These are phyloP conservation scores for Gastracanthus pulcherrimus DNA, from an alignment of 2,888 invertebrate species.

Conservation along the genomic window DNA sequence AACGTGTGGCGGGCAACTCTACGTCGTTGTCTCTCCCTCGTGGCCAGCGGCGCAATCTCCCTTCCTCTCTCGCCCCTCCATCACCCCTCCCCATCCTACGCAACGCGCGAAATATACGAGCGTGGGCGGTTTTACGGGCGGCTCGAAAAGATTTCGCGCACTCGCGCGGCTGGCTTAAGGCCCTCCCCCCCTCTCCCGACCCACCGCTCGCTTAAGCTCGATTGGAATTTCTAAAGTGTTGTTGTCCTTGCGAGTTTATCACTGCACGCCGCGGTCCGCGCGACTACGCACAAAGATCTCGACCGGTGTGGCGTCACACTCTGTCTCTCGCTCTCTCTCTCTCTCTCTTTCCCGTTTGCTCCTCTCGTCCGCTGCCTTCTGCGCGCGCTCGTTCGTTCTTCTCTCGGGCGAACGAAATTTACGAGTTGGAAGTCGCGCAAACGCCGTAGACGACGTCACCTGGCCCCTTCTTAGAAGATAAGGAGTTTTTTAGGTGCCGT, in stretches of 20 bases:
- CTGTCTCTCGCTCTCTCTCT: background rate
- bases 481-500: slow-evolving; percentile 3
- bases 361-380: too few relatives aligned
- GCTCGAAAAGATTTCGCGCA: background rate
- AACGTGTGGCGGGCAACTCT: too few relatives aligned
- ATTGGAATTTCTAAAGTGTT: slow-evolving; percentile 23
- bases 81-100: too few relatives aligned
- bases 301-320: background rate
- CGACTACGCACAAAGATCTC: background rate
- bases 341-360: too few relatives aligned
- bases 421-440: slow-evolving; percentile 3
- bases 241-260: background rate
- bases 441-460: background rate
- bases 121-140: background rate
- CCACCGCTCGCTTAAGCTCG: background rate
- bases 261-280: background rate
- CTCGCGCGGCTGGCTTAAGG: too few relatives aligned
- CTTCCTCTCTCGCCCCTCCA: background rate
- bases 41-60: background rate
- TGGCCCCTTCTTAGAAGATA: background rate
- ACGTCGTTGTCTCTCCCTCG: background rate
- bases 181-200: too few relatives aligned
- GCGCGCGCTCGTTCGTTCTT: too few relatives aligned
- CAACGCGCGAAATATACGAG: background rate
- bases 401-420: slow-evolving; percentile 9